Evolutionary conservation across 2,797 vertebrate species (phyloP).

Genomic region (Thalassophryne amazonica): DNA sequence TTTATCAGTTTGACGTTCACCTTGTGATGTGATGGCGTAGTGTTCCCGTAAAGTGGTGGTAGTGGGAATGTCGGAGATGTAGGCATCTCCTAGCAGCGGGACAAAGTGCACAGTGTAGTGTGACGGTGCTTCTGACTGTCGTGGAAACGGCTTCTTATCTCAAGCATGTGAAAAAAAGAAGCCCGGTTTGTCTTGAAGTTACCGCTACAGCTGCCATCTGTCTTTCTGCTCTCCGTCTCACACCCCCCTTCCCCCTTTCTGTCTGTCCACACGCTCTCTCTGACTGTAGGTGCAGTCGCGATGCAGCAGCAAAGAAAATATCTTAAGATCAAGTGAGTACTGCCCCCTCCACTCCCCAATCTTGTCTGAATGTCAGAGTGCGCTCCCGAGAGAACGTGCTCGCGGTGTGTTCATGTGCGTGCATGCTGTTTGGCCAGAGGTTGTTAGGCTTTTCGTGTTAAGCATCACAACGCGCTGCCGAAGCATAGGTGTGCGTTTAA

Average conservation of each 20-base stretch:
- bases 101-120: constrained; percentile 67
- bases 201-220: constrained; percentile 53
- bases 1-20: constrained; percentile 40
- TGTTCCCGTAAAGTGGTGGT: constrained; percentile 24
- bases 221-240: constrained; percentile 39
- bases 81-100: constrained; percentile 59
- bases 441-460: constrained; percentile 65
- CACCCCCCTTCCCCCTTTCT: constrained; percentile 24
- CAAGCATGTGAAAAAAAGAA: constrained; percentile 55
- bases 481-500: constrained; percentile 62
- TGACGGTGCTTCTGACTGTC: constrained; percentile 59
- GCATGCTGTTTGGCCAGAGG: constrained; percentile 59
- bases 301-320: constrained; percentile 99
- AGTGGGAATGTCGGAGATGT: constrained; percentile 48
- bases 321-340: constrained; percentile 97
- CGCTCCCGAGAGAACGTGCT: no score
- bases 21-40: constrained; percentile 36
- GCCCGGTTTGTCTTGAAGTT: constrained; percentile 54
- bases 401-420: constrained; percentile 17
- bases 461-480: constrained; percentile 58
- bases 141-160: constrained; percentile 56
- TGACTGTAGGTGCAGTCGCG: constrained; percentile 94
- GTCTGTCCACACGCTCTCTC: constrained; percentile 44
- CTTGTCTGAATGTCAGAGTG: background rate
- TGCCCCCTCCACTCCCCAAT: constrained; percentile 7